Conservation (phyloP, 2,888 invertebrate species). For the Carcina quercana region DNA sequence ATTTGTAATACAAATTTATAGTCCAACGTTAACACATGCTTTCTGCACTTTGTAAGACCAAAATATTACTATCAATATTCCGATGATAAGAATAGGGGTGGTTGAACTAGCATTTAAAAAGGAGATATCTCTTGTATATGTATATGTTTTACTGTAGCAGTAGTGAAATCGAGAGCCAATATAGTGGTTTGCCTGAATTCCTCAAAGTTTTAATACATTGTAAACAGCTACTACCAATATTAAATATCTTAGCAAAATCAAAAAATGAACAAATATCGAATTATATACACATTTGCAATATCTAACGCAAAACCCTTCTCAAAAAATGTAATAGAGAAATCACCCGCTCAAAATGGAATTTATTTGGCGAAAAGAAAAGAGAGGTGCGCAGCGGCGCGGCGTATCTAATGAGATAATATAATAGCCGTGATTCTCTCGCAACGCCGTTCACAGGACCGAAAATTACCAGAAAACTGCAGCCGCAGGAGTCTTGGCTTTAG, state of each 20-base stretch:
- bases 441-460: conserved; percentile 53
- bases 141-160: not conserved
- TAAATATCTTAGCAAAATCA: no score
- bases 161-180: no score
- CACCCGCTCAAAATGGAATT: conserved; percentile 54
- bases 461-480: conserved; percentile 65
- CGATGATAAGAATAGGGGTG: not conserved
- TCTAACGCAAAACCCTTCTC: conserved; percentile 5
- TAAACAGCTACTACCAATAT: no score
- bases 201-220: no score
- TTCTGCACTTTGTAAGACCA: conserved; percentile 18
- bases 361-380: conserved; percentile 58
- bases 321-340: conserved; percentile 46
- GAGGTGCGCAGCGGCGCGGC: conserved; percentile 46
- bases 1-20: conserved; percentile 64
- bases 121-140: no score
- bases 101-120: no score
- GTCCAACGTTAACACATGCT: conserved; percentile 36
- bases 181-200: no score
- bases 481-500: conserved; percentile 32
- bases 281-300: not conserved
- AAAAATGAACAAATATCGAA: no score
- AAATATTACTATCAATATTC: no score
- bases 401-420: conserved; percentile 73
- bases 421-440: conserved; percentile 65